Evolutionary conservation across 2,113 vertebrate genomes (phyloP).

Genomic region (Cranoglanis bouderius): DNA sequence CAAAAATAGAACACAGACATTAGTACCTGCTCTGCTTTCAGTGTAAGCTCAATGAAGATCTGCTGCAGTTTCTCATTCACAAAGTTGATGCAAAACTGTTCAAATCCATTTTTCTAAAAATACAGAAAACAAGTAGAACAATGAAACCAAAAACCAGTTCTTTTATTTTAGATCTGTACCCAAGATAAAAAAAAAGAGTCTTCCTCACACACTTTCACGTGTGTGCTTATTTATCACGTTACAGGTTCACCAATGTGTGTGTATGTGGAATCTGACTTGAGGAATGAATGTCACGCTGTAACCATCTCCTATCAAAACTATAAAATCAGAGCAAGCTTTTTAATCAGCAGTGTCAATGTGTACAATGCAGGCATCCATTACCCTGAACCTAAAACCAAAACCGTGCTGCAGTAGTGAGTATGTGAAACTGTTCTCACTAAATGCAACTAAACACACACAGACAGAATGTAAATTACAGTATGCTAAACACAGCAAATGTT

Average conservation of each 20-base stretch:
- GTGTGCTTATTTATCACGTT: not conserved
- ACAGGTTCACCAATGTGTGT: not conserved
- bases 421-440: not conserved
- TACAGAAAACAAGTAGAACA: constrained; percentile 21
- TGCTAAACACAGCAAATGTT: not conserved
- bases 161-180: not conserved
- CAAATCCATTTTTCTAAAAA: constrained; percentile 96
- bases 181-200: no score
- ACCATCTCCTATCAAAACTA: not conserved
- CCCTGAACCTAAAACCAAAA: not conserved
- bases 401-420: not conserved
- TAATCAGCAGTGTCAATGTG: no score
- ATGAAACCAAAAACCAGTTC: not conserved
- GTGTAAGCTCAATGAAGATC: constrained; percentile 96
- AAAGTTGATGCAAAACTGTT: constrained; percentile 99
- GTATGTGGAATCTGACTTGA: not conserved
- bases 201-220: not conserved
- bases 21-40: constrained; percentile 96
- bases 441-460: no score
- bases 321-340: not conserved
- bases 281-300: not conserved
- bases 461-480: not conserved
- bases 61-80: constrained; percentile 98
- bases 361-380: not conserved
- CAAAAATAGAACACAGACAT: not conserved